Conservation (phyloP, 1,140 invertebrate genomes). For the Sesamia nonagrioides region DNA sequence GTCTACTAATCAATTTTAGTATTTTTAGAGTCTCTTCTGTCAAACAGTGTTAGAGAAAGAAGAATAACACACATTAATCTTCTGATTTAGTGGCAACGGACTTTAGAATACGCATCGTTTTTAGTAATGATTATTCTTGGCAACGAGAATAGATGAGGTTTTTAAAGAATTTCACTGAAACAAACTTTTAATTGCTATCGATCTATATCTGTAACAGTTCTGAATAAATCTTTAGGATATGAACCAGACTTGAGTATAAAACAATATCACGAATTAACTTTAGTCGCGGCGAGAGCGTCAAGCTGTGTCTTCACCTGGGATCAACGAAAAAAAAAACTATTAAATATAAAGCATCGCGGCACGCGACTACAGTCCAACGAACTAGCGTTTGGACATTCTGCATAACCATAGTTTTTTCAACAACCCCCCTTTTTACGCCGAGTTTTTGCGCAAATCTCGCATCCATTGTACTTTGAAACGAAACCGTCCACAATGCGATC, state of each 20-base stretch:
- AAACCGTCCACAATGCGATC: constrained; percentile 78
- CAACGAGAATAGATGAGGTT: constrained; percentile 1
- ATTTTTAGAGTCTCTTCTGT: constrained; percentile 29
- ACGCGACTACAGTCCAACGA: constrained; percentile 69
- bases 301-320: constrained; percentile 40
- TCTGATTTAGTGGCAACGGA: constrained; percentile 30
- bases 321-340: constrained; percentile 59
- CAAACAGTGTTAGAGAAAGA: constrained; percentile 28
- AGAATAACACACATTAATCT: constrained; percentile 31
- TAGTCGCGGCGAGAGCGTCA: constrained; percentile 36
- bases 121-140: constrained; percentile 26
- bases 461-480: constrained; percentile 73
- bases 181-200: constrained; percentile 2
- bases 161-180: constrained; percentile 10
- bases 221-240: background rate
- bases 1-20: constrained; percentile 40
- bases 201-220: background rate
- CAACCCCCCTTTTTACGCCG: constrained; percentile 68
- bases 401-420: constrained; percentile 68
- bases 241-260: constrained; percentile 39
- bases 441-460: constrained; percentile 85
- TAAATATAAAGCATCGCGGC: constrained; percentile 66
- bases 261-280: constrained; percentile 44
- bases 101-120: constrained; percentile 35
- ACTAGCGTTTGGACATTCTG: constrained; percentile 51